Evolutionary conservation across 2,888 invertebrate genomes (phyloP), one percentile per base, ranked within the genome.

Genomic region (Leptopilina drosophilae): DNA sequence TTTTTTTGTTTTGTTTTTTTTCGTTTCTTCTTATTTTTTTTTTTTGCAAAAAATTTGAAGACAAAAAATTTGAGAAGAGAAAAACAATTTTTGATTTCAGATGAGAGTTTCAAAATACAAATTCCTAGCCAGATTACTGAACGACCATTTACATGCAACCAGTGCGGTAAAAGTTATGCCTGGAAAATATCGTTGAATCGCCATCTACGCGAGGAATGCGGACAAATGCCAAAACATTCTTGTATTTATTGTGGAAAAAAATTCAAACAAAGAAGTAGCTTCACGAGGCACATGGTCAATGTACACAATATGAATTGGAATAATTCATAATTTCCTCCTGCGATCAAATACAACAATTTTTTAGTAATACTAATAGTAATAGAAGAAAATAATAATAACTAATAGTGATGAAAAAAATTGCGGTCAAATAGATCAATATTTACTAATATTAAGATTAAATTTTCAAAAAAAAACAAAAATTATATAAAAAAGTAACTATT

Each of bases 131-230:
- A 33, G 33, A 33, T 14, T 33, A 9, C 26, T 33, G 26, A 59
- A 56, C 56, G 42, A n/a, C 53, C 75, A 0, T 81, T 67, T 64
- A 42, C 93, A 83, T 96, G 96, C 92, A 94, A 93, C 88, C 94
- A 93, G 88, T 97, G 97, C 92, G 96, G 96, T 85, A 97, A 97
- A 93, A 94, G 95, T 87, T 97, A 97, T 94, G 91, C 91, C 12
- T 91, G 93, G 88, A 93, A 93, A 84, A 92, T 92, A 78, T 93
- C 93, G 62, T 88, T 94, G 40, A 92, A 91, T 1, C 88, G 93
- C 8, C 93, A 93, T 85, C 88, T 92, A 15, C 89, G 93, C 20
- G 89, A 90, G 79, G 90, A 91, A 78, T 90, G 91, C 78, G 92
- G 92, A 15, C 90, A 91, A 77, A 83, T 86, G 9, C 90, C 92